Percentiles rank a stretch among this genome's conserved stretches.
Conservation (phyloP, 2,797 vertebrate genomes). For the Tympanoctomys barrerae region DNA sequence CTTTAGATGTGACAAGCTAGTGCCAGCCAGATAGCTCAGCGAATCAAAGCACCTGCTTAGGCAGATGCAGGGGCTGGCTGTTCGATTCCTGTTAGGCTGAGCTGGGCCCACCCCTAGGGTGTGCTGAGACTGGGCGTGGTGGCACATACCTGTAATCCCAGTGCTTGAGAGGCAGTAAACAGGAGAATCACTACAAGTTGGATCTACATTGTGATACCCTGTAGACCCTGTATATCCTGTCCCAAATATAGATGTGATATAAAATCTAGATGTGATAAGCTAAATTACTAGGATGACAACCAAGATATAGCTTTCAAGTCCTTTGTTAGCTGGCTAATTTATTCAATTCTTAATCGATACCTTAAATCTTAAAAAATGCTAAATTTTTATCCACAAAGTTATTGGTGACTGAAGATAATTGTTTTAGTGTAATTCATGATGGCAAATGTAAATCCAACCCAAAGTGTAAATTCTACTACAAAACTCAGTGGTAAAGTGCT, state of each 20-base stretch:
- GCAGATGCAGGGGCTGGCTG: too few relatives aligned
- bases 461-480: neutral
- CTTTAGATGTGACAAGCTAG: neutral
- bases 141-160: too few relatives aligned
- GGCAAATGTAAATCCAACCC: neutral
- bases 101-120: too few relatives aligned
- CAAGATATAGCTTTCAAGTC: neutral
- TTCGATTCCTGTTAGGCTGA: too few relatives aligned
- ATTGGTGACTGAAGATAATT: neutral
- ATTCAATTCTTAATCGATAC: neutral
- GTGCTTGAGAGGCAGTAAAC: too few relatives aligned
- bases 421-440: neutral
- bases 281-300: neutral
- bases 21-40: too few relatives aligned
- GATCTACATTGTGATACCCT: too few relatives aligned
- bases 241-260: too few relatives aligned
- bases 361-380: slow-evolving; percentile 36
- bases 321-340: neutral
- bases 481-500: neutral
- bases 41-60: too few relatives aligned
- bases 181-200: too few relatives aligned
- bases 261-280: neutral
- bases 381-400: neutral
- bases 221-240: too few relatives aligned
- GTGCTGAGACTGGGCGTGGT: too few relatives aligned